Base-by-base conservation (phyloP, 2,888 invertebrate genomes). In the Trissolcus japonicus region DNA sequence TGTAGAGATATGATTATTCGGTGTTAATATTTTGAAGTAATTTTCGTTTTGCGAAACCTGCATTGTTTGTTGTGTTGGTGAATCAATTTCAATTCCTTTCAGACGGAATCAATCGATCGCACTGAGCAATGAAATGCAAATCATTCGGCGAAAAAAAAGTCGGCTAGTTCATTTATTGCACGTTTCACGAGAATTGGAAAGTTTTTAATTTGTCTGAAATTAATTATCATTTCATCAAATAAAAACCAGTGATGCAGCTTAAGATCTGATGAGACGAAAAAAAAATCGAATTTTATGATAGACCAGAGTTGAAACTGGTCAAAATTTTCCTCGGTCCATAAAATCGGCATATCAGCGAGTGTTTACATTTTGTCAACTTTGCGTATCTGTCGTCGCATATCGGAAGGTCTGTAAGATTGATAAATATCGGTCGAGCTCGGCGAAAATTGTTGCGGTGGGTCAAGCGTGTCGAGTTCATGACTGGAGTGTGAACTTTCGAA, bases 401-500 rank as follows among this genome's bases (percentile, higher is more conserved):
- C 46, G 43, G 68, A 25, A 73, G 46, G 59, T 40, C 71, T 73
- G 57, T 43, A 71, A 69, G 69, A 43, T 14, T 60, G 75, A 78
- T 75, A 75, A 60, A 56, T 65, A 78, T 78, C 72, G 72, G 35
- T 9, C 29, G 14, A 35, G 60, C 61, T 59, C 61, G 68, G 25
- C 50, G 72, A 76, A 76, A 79, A 79, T 69, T 54, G 71, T 75
- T 50, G 73, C 59, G 60, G 46, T 53, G 69, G 71, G 78, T 79
- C 80, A 79, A 73, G 79, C 82, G 81, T 82, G 80, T 82, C 80
- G 82, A 82, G 83, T 84, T 84, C 83, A 83, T 82, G 79, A 76
- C 80, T 82, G 81, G 82, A 82, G 81, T 80, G 80, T 81, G 82
- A 86, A 87, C 86, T 87, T 87, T 87, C 87, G 82, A 85, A 86